Conservation (phyloP, 2,888 invertebrate genomes). For the Lingula anatina region DNA sequence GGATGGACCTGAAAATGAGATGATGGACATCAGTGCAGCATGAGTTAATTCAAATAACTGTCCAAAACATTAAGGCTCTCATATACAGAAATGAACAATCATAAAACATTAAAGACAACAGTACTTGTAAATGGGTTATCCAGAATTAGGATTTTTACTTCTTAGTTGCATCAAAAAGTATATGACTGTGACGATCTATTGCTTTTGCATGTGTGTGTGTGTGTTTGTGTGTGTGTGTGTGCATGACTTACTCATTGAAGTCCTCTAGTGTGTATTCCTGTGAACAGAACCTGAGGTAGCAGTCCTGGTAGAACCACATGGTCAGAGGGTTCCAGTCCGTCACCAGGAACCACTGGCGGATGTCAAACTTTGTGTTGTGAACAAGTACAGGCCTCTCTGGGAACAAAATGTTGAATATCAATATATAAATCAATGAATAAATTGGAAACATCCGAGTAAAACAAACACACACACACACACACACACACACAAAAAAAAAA, state of each 20-base stretch:
- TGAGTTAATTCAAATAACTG: too few species aligned
- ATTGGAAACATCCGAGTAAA: too few species aligned
- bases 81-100: too few species aligned
- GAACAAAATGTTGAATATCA: conserved; percentile 55
- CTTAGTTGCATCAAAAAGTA: background rate
- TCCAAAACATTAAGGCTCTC: too few species aligned
- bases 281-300: conserved; percentile 84
- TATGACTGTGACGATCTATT: background rate
- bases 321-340: conserved; percentile 85
- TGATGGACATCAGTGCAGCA: too few species aligned
- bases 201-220: too few species aligned
- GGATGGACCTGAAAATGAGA: conserved; percentile 56
- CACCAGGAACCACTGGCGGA: conserved; percentile 90
- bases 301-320: conserved; percentile 90
- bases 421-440: conserved; percentile 3
- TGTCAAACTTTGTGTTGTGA: conserved; percentile 89
- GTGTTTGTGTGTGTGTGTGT: too few species aligned
- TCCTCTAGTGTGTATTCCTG: conserved; percentile 70
- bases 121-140: background rate
- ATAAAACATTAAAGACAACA: background rate
- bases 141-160: background rate
- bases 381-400: conserved; percentile 82
- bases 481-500: too few species aligned
- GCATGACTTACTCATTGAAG: conserved; percentile 73
- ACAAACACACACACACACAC: too few species aligned